These are phyloP conservation scores for Hippocampus barbouri DNA, from an alignment of 2,113 vertebrate genomes.

Conservation along the genomic window DNA sequence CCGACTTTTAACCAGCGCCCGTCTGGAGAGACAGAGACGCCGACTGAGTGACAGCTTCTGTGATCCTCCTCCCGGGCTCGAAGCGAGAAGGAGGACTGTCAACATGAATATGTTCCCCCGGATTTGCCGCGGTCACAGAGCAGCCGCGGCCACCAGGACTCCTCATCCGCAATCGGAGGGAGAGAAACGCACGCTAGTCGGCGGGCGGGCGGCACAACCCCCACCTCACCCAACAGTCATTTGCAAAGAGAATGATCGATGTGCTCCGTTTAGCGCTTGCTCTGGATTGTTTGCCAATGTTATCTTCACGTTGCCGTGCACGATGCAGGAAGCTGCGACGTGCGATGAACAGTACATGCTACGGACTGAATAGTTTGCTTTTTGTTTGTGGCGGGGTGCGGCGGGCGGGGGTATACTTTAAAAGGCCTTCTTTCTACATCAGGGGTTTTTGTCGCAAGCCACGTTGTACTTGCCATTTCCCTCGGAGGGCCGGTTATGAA, in stretches of 20 bases:
- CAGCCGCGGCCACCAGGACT: slow-evolving; percentile 44
- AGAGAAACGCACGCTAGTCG: slow-evolving; percentile 20
- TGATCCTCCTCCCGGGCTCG: slow-evolving; percentile 58
- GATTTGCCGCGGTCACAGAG: slow-evolving; percentile 30
- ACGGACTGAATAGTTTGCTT: neutral
- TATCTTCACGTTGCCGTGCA: neutral
- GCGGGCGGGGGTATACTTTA: too few relatives aligned
- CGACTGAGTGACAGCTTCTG: slow-evolving; percentile 58
- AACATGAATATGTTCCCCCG: slow-evolving; percentile 60
- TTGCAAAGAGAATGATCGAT: slow-evolving; percentile 15
- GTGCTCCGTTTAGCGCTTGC: slow-evolving; percentile 10
- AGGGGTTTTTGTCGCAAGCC: too few relatives aligned
- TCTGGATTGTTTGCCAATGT: slow-evolving; percentile 19
- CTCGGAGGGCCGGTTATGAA: too few relatives aligned
- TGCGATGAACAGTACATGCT: too few relatives aligned
- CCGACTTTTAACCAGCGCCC: slow-evolving; percentile 46
- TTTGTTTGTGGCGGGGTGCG: too few relatives aligned
- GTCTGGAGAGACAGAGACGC: slow-evolving; percentile 47
- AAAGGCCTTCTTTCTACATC: too few relatives aligned
- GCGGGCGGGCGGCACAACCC: neutral
- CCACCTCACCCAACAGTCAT: neutral
- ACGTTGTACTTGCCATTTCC: too few relatives aligned
- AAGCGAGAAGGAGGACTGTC: slow-evolving; percentile 59
- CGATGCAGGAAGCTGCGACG: neutral
- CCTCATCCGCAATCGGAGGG: slow-evolving; percentile 31